These are phyloP conservation scores for Monomorium pharaonis DNA, from an alignment of 1,140 invertebrate species.

Conservation along the genomic window DNA sequence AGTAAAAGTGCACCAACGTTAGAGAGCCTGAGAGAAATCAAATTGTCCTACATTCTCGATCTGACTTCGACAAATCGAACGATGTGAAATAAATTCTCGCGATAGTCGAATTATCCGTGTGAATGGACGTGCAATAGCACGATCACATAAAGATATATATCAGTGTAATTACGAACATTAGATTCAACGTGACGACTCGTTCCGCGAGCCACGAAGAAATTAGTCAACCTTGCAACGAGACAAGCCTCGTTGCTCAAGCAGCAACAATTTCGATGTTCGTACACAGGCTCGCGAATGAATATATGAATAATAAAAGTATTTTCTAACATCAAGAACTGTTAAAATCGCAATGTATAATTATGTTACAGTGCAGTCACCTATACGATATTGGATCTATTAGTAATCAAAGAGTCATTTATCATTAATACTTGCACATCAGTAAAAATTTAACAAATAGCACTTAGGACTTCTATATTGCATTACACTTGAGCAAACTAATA, in stretches of 20 bases:
- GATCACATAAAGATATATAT: constrained; percentile 39
- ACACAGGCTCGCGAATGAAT: not conserved
- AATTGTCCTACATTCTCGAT: constrained; percentile 24
- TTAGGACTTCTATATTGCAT: not conserved
- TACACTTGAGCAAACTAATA: constrained; percentile 22
- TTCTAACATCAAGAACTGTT: not conserved
- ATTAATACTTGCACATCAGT: not conserved
- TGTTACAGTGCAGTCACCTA: not conserved
- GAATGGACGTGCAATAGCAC: constrained; percentile 11
- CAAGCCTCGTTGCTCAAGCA: not conserved
- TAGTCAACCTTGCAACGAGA: constrained; percentile 12
- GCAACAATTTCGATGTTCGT: not conserved
- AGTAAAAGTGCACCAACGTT: not conserved
- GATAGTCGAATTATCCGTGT: constrained; percentile 2
- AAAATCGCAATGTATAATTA: not conserved
- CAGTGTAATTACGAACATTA: constrained; percentile 24
- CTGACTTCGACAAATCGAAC: constrained; percentile 13
- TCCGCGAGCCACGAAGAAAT: constrained; percentile 15
- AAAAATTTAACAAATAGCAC: not conserved
- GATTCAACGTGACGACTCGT: constrained; percentile 9
- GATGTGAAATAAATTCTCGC: not conserved
- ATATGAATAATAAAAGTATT: not conserved
- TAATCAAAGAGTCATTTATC: not conserved
- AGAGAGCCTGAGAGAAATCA: constrained; percentile 10
- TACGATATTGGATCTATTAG: not conserved